Conservation (phyloP, 2,113 vertebrate genomes). For the Elgaria multicarinata region DNA sequence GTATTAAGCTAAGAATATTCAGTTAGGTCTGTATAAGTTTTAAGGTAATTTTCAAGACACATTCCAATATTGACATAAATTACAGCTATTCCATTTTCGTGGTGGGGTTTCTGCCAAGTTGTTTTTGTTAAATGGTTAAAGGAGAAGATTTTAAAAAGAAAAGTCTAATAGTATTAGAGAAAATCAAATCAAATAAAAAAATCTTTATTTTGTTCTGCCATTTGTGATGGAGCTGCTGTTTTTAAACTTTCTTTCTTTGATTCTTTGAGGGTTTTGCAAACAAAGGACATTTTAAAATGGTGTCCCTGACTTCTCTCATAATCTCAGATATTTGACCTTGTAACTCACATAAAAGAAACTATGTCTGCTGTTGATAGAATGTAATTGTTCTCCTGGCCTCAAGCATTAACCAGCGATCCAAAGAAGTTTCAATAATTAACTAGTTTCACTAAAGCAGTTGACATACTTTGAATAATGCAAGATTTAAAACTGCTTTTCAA, state of each 20-base stretch:
- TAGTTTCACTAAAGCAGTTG: constrained; percentile 14
- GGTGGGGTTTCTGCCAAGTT: background rate
- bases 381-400: constrained; percentile 28
- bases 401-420: constrained; percentile 29
- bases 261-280: constrained; percentile 1
- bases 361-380: constrained; percentile 49
- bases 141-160: background rate
- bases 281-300: constrained; percentile 58
- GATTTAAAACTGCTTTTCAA: constrained; percentile 18
- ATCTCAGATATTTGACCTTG: constrained; percentile 50
- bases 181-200: background rate
- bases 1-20: background rate
- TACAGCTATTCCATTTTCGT: background rate
- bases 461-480: constrained; percentile 36
- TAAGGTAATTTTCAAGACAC: background rate
- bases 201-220: background rate
- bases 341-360: constrained; percentile 49
- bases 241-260: background rate
- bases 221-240: constrained; percentile 27
- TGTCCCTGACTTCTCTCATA: constrained; percentile 7
- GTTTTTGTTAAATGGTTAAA: background rate
- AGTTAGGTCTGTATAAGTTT: background rate
- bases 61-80: background rate
- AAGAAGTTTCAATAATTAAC: constrained; percentile 49
- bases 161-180: background rate